Evolutionary conservation across 2,888 invertebrate genomes (phyloP), one percentile per base, ranked within the genome.

Genomic region (Sarcophaga subvicina): DNA sequence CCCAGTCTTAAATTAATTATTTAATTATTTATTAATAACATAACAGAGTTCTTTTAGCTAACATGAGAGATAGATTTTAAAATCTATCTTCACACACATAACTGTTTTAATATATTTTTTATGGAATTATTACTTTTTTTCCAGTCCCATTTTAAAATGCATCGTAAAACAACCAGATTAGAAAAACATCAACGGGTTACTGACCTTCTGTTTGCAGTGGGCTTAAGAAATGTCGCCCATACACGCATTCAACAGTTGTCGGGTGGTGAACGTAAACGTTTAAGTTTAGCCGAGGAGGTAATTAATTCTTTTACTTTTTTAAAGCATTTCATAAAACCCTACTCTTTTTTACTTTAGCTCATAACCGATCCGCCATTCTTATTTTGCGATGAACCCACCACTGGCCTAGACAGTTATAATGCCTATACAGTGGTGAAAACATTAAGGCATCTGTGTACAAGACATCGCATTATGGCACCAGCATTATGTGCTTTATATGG

Each of bases 371-470:
- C 98, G 0, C 96, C 96, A 4, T 95, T 99, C 80, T 93, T 99
- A 76, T 98, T 98, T 94, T 98, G 98, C 92, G 98, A 99, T 91
- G 99, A 99, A 92, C 98, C 98, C 0, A 98, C 98, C 0, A 98
- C 98, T 0, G 98, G 98, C 0, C 93, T 99, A 77, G 99, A 99
- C 93, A 98, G 98, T 89, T 98, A 95, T 93, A 97, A 96, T 91
- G 98, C 99, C 0, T 96, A 96, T 88, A 95, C 96, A 20, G 97
- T 98, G 0, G 95, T 98, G 12, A 95, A 95, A 87, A 95, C 96
- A 0, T 93, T 97, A 49, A 94, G 95, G 63, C 94, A 95, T 88
- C 94, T 97, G 54, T 93, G 93, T 80, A 93, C 92, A 0, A 88
- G 90, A 94, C 96, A 12, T 93, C 90, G 91, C 12, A 89, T 91